These are phyloP conservation scores for Pseudonaja textilis DNA, from an alignment of 2,113 vertebrate genomes.

Conservation along the genomic window DNA sequence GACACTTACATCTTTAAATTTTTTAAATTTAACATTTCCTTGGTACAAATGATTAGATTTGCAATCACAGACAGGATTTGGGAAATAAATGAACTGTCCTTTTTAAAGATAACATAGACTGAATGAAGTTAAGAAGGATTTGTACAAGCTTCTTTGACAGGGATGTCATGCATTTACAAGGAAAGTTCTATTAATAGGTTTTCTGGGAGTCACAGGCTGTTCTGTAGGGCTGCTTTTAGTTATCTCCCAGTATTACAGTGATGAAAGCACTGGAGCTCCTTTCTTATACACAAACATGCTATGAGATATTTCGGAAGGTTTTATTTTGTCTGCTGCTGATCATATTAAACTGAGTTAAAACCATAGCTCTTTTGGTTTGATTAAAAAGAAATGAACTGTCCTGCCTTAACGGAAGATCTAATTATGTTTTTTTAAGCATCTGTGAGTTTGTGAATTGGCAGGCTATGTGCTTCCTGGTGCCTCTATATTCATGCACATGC, in stretches of 20 bases:
- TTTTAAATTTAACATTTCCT: neutral
- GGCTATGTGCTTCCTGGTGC: neutral
- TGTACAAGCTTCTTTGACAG: neutral
- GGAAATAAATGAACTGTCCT: neutral
- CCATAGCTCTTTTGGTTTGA: neutral
- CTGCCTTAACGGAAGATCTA: neutral
- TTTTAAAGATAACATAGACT: conserved; percentile 14
- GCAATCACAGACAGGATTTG: conserved; percentile 1
- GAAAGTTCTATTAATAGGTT: neutral
- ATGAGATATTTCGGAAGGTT: too few relatives aligned
- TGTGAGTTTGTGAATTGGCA: neutral
- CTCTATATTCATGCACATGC: neutral
- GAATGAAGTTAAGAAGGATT: conserved; percentile 20
- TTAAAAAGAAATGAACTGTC: neutral
- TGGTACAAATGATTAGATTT: neutral
- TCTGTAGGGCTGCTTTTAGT: neutral
- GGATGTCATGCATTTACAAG: neutral
- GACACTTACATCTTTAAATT: neutral
- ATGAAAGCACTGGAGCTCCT: neutral
- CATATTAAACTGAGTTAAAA: neutral
- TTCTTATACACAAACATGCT: neutral
- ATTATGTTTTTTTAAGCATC: too few relatives aligned
- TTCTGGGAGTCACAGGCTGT: neutral
- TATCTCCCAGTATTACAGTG: neutral
- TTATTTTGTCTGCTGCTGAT: neutral